Conservation (phyloP, 2,797 vertebrate species). For the Hippocampus kuda region DNA sequence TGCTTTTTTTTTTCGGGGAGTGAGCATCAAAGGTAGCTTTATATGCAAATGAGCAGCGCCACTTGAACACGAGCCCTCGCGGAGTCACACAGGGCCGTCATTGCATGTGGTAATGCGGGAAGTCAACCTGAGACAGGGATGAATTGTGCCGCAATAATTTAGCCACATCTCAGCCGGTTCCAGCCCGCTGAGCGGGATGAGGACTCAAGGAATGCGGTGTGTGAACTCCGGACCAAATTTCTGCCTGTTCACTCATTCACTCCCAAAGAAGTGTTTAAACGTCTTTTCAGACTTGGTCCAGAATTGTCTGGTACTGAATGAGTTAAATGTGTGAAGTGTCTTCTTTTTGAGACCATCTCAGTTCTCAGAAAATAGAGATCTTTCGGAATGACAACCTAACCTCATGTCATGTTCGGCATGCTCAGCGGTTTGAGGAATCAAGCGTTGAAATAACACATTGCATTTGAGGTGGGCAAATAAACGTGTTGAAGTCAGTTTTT, state of each 20-base stretch:
- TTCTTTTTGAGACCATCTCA: constrained; percentile 40
- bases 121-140: constrained; percentile 54
- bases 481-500: neutral
- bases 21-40: constrained; percentile 45
- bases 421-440: neutral
- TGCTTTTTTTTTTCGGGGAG: constrained; percentile 30
- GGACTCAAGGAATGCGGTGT: constrained; percentile 42
- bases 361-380: constrained; percentile 18
- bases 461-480: neutral
- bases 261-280: no score
- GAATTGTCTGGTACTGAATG: no score
- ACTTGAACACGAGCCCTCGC: constrained; percentile 33
- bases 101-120: constrained; percentile 42
- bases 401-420: constrained; percentile 4
- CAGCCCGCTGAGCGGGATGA: constrained; percentile 23
- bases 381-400: constrained; percentile 11
- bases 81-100: constrained; percentile 48
- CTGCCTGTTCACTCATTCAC: no score
- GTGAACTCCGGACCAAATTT: constrained; percentile 49
- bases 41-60: constrained; percentile 55
- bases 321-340: constrained; percentile 44
- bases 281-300: no score
- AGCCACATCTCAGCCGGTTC: constrained; percentile 39
- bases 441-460: neutral
- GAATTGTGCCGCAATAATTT: constrained; percentile 55